phyloP scores from a whole-genome alignment of 2,797 vertebrate species.

The Dromococcyx pavoninus region DNA sequence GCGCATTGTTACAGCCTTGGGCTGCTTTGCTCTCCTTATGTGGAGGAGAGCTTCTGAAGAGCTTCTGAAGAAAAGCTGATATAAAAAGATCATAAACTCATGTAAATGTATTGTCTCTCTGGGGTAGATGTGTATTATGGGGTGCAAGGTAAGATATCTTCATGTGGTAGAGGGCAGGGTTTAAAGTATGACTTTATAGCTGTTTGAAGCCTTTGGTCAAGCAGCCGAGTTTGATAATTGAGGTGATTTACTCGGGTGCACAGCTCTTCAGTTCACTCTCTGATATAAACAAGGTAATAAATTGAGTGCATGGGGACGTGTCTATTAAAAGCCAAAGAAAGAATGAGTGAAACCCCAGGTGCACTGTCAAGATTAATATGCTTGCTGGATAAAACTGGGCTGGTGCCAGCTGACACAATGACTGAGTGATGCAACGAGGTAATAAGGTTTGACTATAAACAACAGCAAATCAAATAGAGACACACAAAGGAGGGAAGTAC shows the following conservation, averaged over 20 bases:
- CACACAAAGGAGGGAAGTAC: neutral
- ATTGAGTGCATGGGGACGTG: neutral
- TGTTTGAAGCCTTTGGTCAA: neutral
- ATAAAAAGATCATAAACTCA: neutral
- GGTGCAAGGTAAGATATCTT: neutral
- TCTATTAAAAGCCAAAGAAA: slow-evolving; percentile 13
- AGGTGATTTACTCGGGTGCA: neutral
- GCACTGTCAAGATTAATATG: slow-evolving; percentile 51
- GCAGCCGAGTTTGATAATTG: neutral
- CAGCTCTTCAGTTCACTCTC: neutral
- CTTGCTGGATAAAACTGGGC: neutral
- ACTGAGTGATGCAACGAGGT: neutral
- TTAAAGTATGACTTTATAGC: neutral
- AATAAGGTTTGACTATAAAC: slow-evolving; percentile 1
- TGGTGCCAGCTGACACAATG: neutral
- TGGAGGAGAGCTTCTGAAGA: neutral
- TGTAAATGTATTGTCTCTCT: fast-evolving
- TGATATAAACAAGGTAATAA: neutral
- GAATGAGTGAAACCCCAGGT: slow-evolving; percentile 48
- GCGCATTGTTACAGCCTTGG: fast-evolving
- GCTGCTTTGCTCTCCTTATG: fast-evolving
- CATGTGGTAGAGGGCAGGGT: neutral
- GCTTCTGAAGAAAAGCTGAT: neutral
- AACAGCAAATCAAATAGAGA: slow-evolving; percentile 12
- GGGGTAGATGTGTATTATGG: neutral